A percentile compares a stretch with the other conserved stretches of the same genome.
These are phyloP conservation scores for Leptopilina drosophilae DNA, from an alignment of 2,888 invertebrate species.

Conservation along the genomic window DNA sequence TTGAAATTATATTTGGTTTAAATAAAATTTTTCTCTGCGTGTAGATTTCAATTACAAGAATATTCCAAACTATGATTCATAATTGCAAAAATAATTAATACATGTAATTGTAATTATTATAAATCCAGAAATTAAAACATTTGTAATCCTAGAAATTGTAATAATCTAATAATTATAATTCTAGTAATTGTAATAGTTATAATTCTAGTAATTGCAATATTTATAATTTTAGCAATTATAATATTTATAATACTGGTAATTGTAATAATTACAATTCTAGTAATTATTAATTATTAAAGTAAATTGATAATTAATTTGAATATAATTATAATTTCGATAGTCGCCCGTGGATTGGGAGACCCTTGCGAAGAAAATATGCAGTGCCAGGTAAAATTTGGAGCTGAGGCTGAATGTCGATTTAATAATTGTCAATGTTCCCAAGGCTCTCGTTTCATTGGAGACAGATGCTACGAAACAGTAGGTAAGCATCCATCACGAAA, in stretches of 20 bases:
- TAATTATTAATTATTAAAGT: background rate
- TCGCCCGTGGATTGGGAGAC: conserved; percentile 70
- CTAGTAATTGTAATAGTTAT: background rate
- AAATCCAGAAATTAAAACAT: background rate
- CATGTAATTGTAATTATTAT: background rate
- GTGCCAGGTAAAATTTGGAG: conserved; percentile 72
- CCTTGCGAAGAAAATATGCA: conserved; percentile 71
- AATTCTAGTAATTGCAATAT: background rate
- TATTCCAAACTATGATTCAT: no score
- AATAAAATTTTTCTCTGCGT: no score
- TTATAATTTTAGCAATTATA: background rate
- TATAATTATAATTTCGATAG: conserved; percentile 57
- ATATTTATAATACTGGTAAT: no score
- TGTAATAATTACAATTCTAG: no score
- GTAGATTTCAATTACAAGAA: no score
- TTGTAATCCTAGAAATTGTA: no score
- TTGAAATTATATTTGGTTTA: no score
- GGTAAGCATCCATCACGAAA: conserved; percentile 61
- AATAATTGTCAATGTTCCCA: conserved; percentile 71
- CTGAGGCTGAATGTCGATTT: conserved; percentile 71
- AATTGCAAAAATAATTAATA: no score
- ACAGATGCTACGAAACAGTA: conserved; percentile 73
- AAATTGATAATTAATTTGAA: background rate
- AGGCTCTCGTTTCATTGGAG: conserved; percentile 70
- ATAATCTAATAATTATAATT: no score